Evolutionary conservation across 2,797 vertebrate species (phyloP).

Genomic region (Otus scops): DNA sequence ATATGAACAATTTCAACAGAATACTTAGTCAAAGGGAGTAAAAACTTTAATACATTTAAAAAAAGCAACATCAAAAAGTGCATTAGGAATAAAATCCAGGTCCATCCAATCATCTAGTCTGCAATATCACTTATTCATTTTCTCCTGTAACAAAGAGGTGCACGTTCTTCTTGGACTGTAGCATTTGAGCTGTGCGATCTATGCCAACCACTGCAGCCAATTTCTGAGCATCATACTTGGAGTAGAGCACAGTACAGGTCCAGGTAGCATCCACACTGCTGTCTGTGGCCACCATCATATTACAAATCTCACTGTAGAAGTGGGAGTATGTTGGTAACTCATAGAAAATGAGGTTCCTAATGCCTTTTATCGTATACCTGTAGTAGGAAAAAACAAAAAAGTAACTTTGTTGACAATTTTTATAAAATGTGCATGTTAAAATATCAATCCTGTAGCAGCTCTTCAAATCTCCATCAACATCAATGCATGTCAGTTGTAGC

Average conservation of each 20-base stretch:
- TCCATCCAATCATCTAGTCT: neutral
- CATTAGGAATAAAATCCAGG: neutral
- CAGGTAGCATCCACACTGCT: conserved; percentile 83
- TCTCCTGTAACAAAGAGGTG: conserved; percentile 95
- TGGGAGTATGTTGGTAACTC: conserved; percentile 91
- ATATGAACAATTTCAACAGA: neutral
- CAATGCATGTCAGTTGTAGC: neutral
- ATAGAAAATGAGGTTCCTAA: conserved; percentile 93
- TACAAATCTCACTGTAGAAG: conserved; percentile 96
- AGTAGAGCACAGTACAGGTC: conserved; percentile 93
- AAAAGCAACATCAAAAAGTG: neutral
- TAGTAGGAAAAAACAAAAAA: neutral
- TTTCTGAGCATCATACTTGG: conserved; percentile 88
- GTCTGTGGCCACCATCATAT: conserved; percentile 86
- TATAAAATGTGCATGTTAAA: neutral
- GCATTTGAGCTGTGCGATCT: conserved; percentile 90
- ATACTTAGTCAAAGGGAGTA: neutral
- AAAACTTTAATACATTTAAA: neutral
- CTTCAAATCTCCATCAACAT: neutral
- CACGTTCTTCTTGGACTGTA: conserved; percentile 87
- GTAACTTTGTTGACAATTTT: neutral
- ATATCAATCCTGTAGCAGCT: neutral
- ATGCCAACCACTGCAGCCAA: conserved; percentile 86
- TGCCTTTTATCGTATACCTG: conserved; percentile 91
- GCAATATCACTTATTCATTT: conserved; percentile 50